These are phyloP conservation scores for Pissodes strobi DNA, from an alignment of 1,140 invertebrate genomes.

Conservation along the genomic window DNA sequence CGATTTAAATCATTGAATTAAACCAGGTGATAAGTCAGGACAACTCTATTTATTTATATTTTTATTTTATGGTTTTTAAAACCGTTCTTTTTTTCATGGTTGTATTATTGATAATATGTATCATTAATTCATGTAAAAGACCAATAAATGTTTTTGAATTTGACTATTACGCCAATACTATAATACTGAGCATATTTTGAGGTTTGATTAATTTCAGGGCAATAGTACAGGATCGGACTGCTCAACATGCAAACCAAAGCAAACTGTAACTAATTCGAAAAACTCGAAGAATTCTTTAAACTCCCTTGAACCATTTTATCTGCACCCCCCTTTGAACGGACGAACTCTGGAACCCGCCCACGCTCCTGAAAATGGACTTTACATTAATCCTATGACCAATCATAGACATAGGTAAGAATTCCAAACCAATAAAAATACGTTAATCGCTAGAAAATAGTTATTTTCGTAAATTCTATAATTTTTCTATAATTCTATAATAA, in stretches of 20 bases:
- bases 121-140: no score
- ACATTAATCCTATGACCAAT: conserved; percentile 78
- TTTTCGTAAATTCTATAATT: not conserved
- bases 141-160: no score
- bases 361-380: conserved; percentile 75
- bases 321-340: conserved; percentile 65
- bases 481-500: no score
- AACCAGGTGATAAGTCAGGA: no score
- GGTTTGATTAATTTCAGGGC: no score
- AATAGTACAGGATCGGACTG: conserved; percentile 48
- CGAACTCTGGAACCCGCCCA: conserved; percentile 55
- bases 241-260: conserved; percentile 47
- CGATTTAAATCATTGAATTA: no score
- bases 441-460: not conserved
- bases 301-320: conserved; percentile 68
- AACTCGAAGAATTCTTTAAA: conserved; percentile 49
- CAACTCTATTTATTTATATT: no score
- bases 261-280: conserved; percentile 9
- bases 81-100: no score
- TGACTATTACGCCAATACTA: no score
- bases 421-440: not conserved
- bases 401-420: conserved; percentile 50
- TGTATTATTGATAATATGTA: no score
- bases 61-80: no score
- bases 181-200: no score